A percentile compares a stretch with the other conserved stretches of the same genome.
Conservation (phyloP, 2,888 invertebrate genomes). For the Apocheima hispidaria region DNA sequence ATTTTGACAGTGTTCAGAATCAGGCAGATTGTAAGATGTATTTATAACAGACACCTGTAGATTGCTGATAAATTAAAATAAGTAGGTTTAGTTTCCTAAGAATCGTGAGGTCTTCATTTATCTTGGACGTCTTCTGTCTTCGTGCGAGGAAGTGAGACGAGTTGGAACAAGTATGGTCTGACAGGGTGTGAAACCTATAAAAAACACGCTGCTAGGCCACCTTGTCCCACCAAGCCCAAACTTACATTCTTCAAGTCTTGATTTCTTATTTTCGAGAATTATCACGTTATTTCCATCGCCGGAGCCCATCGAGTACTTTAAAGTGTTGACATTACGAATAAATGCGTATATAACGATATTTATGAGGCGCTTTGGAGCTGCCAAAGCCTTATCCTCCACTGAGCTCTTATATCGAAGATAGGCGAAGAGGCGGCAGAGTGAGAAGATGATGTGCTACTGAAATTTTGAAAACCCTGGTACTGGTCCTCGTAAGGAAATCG, state of each 20-base stretch:
- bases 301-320: neutral
- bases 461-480: too few species aligned
- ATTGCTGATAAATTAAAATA: neutral
- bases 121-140: slow-evolving; percentile 35
- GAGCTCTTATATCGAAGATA: too few species aligned
- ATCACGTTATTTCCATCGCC: neutral
- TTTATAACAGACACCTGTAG: too few species aligned
- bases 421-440: too few species aligned
- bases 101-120: neutral
- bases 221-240: slow-evolving; percentile 76
- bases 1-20: too few species aligned
- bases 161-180: slow-evolving; percentile 87
- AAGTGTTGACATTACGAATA: neutral
- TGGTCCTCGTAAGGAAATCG: too few species aligned
- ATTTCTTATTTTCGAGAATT: neutral
- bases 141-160: slow-evolving; percentile 54
- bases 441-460: too few species aligned
- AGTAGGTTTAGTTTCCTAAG: neutral
- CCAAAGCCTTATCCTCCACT: too few species aligned
- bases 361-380: too few species aligned
- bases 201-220: slow-evolving; percentile 87
- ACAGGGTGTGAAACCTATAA: slow-evolving; percentile 85
- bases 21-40: too few species aligned
- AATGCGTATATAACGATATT: too few species aligned
- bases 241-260: slow-evolving; percentile 11